Base-by-base conservation (phyloP, 1,140 invertebrate species). In the Drosophila eugracilis region DNA sequence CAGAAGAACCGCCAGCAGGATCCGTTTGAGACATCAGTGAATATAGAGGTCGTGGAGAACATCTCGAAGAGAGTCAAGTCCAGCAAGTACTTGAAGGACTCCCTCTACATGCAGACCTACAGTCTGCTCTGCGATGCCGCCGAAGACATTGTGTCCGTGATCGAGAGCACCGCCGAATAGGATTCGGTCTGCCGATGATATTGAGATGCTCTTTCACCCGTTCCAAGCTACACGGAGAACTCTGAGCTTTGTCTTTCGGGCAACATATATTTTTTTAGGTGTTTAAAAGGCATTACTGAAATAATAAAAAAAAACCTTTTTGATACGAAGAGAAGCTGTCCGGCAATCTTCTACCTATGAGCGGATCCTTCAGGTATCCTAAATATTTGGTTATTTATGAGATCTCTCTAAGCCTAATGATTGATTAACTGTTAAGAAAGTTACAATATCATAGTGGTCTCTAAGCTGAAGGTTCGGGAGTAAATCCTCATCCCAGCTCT, bases 21-120 rank as follows among this genome's bases (percentile, higher is more conserved):
- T 1, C 15, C 37, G 4, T 3, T 10, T 6, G 6, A 37, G 1
- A 19, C n/a, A 39, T 0, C 4, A 21, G 0, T 49, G 70, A 4
- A 12, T 42, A 0, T 3, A 21, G 0, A 32, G n/a, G n/a, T 39
- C 14, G 5, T 57, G 2, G n/a, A 54, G 0, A 7, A 39, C 2
- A 3, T 74, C 2, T 24, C 60, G 3, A 73, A 73, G 19, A 47
- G 47, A n/a, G 34, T 86, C 0, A 52, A 32, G 3, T 0, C 15
- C 24, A 53, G 30, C 24, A 90, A 89, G 22, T 72, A 72, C 32
- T 72, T 83, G 1, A 58, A 57, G 44, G 89, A 90, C 21, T 17
- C 89, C 0, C 65, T 90, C 4, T 90, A 85, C 14, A 70, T 90
- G 48, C 89, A 90, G 6, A 89, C 89, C 17, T 90, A 90, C 39